Percentiles rank a stretch among this genome's conserved stretches.
Conservation (phyloP, 2,113 vertebrate genomes). For the Anhinga rufa region DNA sequence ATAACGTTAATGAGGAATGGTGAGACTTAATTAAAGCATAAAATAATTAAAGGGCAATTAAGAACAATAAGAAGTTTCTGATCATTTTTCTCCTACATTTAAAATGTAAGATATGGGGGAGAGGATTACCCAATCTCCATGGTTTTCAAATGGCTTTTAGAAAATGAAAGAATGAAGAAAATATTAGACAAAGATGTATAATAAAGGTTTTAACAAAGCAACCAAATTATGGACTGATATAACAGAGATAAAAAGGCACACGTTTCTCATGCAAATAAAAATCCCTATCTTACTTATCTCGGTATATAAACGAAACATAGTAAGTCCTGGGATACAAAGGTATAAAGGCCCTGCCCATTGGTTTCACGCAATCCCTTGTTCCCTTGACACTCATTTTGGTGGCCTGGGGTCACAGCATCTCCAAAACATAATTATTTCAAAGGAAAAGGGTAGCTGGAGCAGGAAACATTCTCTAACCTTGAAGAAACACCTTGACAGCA, state of each 20-base stretch:
- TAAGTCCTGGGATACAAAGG: background rate
- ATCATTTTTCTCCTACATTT: background rate
- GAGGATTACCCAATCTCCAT: background rate
- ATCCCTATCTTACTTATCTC: background rate
- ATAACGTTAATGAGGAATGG: conserved; percentile 13
- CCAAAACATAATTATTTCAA: background rate
- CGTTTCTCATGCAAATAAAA: background rate
- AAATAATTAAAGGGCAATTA: conserved; percentile 57
- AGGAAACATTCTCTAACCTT: background rate
- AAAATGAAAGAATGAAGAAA: background rate
- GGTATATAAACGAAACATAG: background rate
- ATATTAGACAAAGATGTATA: background rate
- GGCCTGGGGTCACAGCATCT: background rate
- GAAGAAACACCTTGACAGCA: background rate
- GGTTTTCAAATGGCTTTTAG: background rate
- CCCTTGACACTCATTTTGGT: background rate
- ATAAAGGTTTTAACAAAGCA: conserved; percentile 27
- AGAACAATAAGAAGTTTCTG: conserved; percentile 9
- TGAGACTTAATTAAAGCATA: conserved; percentile 44
- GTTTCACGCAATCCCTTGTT: background rate
- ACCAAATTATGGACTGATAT: background rate
- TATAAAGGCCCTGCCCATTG: background rate
- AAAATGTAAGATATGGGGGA: background rate
- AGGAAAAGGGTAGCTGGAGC: background rate
- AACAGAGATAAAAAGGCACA: background rate